Evolutionary conservation across 2,113 vertebrate species (phyloP), one percentile per base, ranked within the genome.

Genomic region (Platanista minor): DNA sequence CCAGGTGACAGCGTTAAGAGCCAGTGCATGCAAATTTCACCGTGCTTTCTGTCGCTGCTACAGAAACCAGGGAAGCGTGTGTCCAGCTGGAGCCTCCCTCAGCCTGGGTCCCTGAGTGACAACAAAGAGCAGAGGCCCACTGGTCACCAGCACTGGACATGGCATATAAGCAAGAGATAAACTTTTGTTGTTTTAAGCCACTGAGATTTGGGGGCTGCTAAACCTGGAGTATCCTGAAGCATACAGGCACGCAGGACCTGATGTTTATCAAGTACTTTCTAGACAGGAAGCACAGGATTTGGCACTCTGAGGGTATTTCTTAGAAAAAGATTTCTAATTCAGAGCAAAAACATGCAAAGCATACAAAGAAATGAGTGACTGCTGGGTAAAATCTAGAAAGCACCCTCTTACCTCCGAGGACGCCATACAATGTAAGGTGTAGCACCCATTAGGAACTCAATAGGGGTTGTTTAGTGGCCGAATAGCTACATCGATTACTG

Each of bases 21-120:
- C 25, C 10, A 1, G 27, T 1, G 8, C 61, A 2, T 11, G 4
- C 1, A 4, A 4, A 10, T 1, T 11, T 64, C 41, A 21, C 36
- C 2, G 3, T 31, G 36, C 46, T 43, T 52, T 41, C 20, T 5
- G 59, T 49, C 5, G 2, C 9, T 3, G 39, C 61, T 1, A 2
- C 0, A 2, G 57, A 6, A 10, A 57, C 21, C 1, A 0, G 4
- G 31, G 77, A 31, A 7, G 11, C 3, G 1, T 20, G 43, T 21
- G 31, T 33, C 78, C 54, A 27, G 41, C 46, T 13, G 8, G 5
- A 8, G 25, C 6, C 43, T 80, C 90, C 85, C 78, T 66, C 1
- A 1, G 31, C 84, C 89, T 29, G 18, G 39, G 39, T 33, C 90
- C 85, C 80, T 46, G 5, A 67, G 57, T 43, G 86, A 9, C 54